Evolutionary conservation across 2,797 vertebrate species (phyloP).

Genomic region (Lycodopsis pacificus): DNA sequence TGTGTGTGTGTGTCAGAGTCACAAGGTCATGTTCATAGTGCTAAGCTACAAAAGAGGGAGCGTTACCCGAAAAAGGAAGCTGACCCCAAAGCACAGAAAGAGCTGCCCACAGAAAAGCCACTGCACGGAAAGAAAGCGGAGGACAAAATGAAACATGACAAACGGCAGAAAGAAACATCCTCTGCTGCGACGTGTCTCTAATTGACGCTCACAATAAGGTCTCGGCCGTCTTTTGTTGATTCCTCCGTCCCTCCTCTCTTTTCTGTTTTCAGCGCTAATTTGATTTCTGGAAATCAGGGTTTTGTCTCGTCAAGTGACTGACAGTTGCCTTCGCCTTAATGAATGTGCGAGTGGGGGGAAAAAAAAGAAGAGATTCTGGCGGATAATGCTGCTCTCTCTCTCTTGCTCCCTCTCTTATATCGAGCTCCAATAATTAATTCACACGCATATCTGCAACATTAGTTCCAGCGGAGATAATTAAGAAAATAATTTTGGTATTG

Average conservation of each 20-base stretch:
- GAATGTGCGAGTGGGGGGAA: conserved; percentile 62
- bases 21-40: conserved; percentile 56
- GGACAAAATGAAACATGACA: conserved; percentile 49
- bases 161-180: conserved; percentile 60
- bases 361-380: conserved; percentile 62
- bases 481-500: conserved; percentile 81
- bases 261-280: conserved; percentile 76
- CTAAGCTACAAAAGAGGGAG: conserved; percentile 42
- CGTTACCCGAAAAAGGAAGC: conserved; percentile 38
- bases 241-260: conserved; percentile 67
- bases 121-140: conserved; percentile 12
- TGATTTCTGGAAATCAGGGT: conserved; percentile 83
- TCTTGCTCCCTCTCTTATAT: conserved; percentile 67
- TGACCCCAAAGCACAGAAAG: conserved; percentile 42
- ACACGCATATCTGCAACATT: conserved; percentile 81
- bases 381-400: conserved; percentile 72
- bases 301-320: conserved; percentile 83
- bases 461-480: conserved; percentile 83
- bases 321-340: conserved; percentile 80
- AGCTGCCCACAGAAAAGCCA: conserved; percentile 31
- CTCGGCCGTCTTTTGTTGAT: conserved; percentile 79
- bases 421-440: conserved; percentile 82
- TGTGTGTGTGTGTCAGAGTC: no score
- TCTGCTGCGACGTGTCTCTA: conserved; percentile 52
- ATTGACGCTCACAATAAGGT: conserved; percentile 73